Base-by-base conservation (phyloP, 2,113 vertebrate species). In the Mola mola region DNA sequence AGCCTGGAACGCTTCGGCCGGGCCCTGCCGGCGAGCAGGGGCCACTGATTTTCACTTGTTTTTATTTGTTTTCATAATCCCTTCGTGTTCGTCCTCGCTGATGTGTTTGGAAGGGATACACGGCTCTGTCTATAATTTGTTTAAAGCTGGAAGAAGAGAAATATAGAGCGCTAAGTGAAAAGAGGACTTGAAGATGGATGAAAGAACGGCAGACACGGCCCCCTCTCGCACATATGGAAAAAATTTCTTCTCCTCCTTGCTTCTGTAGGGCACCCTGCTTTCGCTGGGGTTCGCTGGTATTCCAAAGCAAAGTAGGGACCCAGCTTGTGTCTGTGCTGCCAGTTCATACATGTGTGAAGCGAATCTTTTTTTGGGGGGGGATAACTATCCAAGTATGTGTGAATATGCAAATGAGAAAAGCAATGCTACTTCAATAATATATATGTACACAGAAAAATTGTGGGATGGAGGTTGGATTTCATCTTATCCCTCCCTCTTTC, bases 61-160 rank as follows among this genome's bases (percentile, higher is more conserved):
- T 87, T 92, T 91, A 90, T 91, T 92, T 91, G 83, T 90, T 91
- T 90, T 91, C 79, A 83, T 83, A 88, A 84, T 89, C 78, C 79
- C 82, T 77, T 53, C 24, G 84, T 80, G 79, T 80, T 82, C 76
- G 62, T 82, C 68, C 79, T 65, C 24, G 66, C 73, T 78, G 84
- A 88, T 81, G 84, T 90, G 89, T 90, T 91, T 90, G 84, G 81
- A 83, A 75, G 83, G 80, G 67, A 77, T 82, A 90, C 83, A 88
- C 28, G 64, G 81, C 77, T 89, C 76, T 85, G 87, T 87, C 84
- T 88, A 86, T 88, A 89, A 91, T 92, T 91, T 91, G 83, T 91
- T 92, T 89, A 70, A 83, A 75, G 61, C 53, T 57, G 51, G 49
- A 66, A 66, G 56, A 83, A 72, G 78, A 84, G 64, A 87, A 89